phyloP scores from a whole-genome alignment of 2,797 vertebrate species.

The Aphelocoma californica region DNA sequence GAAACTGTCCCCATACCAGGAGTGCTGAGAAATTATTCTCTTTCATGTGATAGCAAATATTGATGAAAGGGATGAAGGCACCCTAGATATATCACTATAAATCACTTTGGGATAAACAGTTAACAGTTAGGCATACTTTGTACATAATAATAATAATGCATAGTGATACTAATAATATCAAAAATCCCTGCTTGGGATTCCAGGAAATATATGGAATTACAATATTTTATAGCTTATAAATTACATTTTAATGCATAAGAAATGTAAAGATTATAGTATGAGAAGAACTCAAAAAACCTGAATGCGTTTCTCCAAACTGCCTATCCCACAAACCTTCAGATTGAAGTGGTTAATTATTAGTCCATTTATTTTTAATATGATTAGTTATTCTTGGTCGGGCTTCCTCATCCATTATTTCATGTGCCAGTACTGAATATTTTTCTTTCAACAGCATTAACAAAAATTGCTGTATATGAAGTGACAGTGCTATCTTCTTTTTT shows the following conservation, averaged over 20 bases:
- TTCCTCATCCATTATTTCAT: background rate
- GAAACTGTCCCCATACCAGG: background rate
- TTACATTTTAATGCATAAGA: background rate
- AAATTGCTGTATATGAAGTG: background rate
- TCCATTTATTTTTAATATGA: background rate
- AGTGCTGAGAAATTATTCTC: background rate
- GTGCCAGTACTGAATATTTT: background rate
- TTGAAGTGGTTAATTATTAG: background rate
- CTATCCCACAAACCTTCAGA: background rate
- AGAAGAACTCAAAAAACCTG: background rate
- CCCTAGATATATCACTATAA: background rate
- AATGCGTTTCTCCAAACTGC: background rate
- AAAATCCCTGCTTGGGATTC: background rate
- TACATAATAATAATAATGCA: background rate
- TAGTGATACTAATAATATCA: background rate
- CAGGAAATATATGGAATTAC: background rate
- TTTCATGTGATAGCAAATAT: background rate
- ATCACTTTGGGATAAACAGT: background rate
- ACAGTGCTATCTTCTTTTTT: background rate
- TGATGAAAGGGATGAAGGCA: background rate
- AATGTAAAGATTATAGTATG: background rate
- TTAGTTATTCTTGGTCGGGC: background rate
- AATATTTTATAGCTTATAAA: background rate
- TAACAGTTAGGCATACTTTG: background rate
- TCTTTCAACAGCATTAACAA: background rate